Evolutionary conservation across 1,140 invertebrate species (phyloP).

Genomic region (Bombus breviceps): DNA sequence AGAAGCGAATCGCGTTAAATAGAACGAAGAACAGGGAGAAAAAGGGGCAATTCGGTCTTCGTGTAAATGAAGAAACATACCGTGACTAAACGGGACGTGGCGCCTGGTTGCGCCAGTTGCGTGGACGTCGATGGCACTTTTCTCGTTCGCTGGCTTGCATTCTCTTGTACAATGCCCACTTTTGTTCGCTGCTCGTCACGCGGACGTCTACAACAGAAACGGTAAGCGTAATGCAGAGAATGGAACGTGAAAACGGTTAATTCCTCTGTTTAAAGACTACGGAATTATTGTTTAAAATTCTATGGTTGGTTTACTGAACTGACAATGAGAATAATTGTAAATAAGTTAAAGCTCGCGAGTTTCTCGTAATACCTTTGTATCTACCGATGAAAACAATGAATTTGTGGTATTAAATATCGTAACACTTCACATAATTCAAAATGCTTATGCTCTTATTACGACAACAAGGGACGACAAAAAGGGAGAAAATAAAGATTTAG

Average conservation of each 20-base stretch:
- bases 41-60: slow-evolving; percentile 42
- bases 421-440: not conserved
- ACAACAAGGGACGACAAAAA: not conserved
- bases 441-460: not conserved
- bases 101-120: slow-evolving; percentile 46
- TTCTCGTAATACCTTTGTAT: not conserved
- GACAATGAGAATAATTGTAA: not conserved
- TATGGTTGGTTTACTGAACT: not conserved
- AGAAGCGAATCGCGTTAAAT: not conserved
- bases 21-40: not conserved
- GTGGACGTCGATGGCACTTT: slow-evolving; percentile 57
- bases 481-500: not conserved
- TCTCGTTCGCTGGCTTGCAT: slow-evolving; percentile 36
- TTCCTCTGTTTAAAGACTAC: too few species aligned
- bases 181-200: slow-evolving; percentile 16
- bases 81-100: slow-evolving; percentile 33
- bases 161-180: slow-evolving; percentile 45
- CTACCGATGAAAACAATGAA: not conserved
- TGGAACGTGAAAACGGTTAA: not conserved
- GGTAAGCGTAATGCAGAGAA: not conserved
- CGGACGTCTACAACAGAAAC: slow-evolving; percentile 10
- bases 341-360: not conserved
- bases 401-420: not conserved
- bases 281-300: not conserved
- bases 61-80: slow-evolving; percentile 62